phyloP scores from a whole-genome alignment of 2,888 invertebrate genomes.

The Siphonodentalium dalli region DNA sequence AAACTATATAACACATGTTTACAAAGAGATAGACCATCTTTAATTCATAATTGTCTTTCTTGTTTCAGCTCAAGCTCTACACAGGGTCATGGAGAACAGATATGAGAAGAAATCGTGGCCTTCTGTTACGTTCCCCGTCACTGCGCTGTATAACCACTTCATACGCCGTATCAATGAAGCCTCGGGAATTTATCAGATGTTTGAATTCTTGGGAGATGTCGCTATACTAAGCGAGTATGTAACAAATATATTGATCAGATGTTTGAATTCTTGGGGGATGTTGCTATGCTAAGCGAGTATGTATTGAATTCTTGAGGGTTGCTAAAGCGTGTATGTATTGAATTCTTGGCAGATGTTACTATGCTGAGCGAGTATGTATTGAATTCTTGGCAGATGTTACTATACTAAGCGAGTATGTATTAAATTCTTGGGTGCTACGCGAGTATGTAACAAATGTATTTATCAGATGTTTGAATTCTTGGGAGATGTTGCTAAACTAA shows the following conservation, averaged over 20 bases:
- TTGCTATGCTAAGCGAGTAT: constrained; percentile 63
- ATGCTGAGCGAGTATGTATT: too few species aligned
- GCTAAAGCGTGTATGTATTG: too few species aligned
- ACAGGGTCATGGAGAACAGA: constrained; percentile 62
- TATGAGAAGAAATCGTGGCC: constrained; percentile 65
- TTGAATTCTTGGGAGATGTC: constrained; percentile 64
- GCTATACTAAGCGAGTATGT: constrained; percentile 62
- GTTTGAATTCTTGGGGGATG: constrained; percentile 64
- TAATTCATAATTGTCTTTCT: neutral
- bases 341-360: too few species aligned
- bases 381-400: constrained; percentile 63
- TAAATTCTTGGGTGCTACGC: too few species aligned
- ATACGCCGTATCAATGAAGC: constrained; percentile 66
- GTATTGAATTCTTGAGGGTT: too few species aligned
- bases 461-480: constrained; percentile 67
- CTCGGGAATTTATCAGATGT: constrained; percentile 67
- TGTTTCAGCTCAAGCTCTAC: constrained; percentile 61
- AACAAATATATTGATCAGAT: constrained; percentile 64
- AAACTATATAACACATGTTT: too few species aligned
- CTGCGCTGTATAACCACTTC: constrained; percentile 57
- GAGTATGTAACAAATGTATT: too few species aligned
- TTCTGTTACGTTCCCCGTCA: constrained; percentile 36
- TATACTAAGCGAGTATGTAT: constrained; percentile 61
- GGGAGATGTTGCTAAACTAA: constrained; percentile 62
- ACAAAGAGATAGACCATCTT: too few species aligned